phyloP scores from a whole-genome alignment of 2,888 invertebrate species.

The Eupelmus urozonus region DNA sequence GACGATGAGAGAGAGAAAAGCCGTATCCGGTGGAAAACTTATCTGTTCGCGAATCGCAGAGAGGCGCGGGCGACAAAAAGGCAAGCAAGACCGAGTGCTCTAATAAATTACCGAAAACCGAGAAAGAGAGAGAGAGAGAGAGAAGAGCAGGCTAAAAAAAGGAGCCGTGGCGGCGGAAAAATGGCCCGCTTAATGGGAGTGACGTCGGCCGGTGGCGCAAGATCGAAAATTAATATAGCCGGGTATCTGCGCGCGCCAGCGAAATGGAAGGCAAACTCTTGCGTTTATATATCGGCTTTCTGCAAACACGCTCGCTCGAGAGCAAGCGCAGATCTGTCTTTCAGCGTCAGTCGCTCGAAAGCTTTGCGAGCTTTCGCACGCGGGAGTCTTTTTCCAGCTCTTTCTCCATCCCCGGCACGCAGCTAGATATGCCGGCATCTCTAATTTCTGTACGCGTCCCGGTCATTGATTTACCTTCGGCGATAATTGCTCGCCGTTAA shows the following conservation, averaged over 20 bases:
- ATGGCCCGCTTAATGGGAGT: neutral
- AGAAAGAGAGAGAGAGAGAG: neutral
- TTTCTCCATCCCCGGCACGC: neutral
- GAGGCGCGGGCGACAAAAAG: neutral
- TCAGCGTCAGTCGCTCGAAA: no score
- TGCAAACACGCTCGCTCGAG: neutral
- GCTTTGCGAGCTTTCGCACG: no score
- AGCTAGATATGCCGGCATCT: neutral
- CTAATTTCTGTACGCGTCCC: conserved; percentile 34
- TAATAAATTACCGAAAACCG: neutral
- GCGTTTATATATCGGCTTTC: neutral
- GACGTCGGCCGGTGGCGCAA: conserved; percentile 6
- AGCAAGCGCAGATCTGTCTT: neutral
- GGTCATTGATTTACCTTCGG: conserved; percentile 33
- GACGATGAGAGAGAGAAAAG: neutral
- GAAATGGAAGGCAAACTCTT: neutral
- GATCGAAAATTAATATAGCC: conserved; percentile 22
- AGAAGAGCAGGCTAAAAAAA: neutral
- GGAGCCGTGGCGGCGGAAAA: neutral
- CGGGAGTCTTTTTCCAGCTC: no score
- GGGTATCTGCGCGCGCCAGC: neutral
- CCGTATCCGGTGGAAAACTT: neutral
- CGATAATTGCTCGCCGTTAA: conserved; percentile 49
- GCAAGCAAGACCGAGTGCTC: neutral
- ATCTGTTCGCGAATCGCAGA: neutral